These are phyloP conservation scores for Aphyosemion australe DNA, from an alignment of 2,113 vertebrate genomes.

Conservation along the genomic window DNA sequence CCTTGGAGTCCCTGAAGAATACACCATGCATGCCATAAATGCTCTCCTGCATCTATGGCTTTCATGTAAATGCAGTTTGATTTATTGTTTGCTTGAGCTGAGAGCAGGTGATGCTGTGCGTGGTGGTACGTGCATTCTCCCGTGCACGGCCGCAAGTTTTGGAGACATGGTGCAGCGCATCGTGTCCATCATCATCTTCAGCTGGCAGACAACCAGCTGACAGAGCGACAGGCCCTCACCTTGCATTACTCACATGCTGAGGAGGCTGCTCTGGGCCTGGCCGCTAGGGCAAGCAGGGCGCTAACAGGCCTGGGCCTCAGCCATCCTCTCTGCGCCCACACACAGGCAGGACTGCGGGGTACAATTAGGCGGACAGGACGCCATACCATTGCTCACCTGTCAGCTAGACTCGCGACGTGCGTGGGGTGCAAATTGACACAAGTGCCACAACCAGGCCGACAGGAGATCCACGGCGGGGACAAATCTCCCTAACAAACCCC, in stretches of 20 bases:
- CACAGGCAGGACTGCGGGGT: slow-evolving; percentile 75
- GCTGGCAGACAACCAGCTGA: slow-evolving; percentile 61
- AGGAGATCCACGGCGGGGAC: slow-evolving; percentile 71
- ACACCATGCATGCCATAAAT: slow-evolving; percentile 49
- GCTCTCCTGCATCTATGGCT: slow-evolving; percentile 50
- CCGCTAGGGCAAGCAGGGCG: slow-evolving; percentile 59
- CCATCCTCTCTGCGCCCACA: slow-evolving; percentile 64
- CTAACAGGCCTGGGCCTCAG: slow-evolving; percentile 64
- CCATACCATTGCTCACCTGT: slow-evolving; percentile 77
- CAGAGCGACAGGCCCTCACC: slow-evolving; percentile 72
- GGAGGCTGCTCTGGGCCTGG: slow-evolving; percentile 71
- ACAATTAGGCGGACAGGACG: slow-evolving; percentile 80
- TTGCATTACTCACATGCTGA: slow-evolving; percentile 68
- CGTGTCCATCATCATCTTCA: slow-evolving; percentile 48
- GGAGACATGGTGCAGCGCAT: slow-evolving; percentile 8
- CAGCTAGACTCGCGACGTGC: slow-evolving; percentile 63
- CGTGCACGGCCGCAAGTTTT: not conserved
- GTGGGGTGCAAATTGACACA: slow-evolving; percentile 75
- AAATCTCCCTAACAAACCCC: slow-evolving; percentile 83
- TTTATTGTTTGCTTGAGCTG: slow-evolving; percentile 61
- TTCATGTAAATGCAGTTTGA: slow-evolving; percentile 65
- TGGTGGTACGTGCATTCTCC: slow-evolving; percentile 1
- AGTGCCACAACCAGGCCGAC: slow-evolving; percentile 71
- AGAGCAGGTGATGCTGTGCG: slow-evolving; percentile 23
- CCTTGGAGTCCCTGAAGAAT: slow-evolving; percentile 59